Evolutionary conservation across 30 jellyfish, hydroid and myxozoan species (phyloP), one percentile per base, ranked within the genome.

Genomic region (Aurelia aurita): DNA sequence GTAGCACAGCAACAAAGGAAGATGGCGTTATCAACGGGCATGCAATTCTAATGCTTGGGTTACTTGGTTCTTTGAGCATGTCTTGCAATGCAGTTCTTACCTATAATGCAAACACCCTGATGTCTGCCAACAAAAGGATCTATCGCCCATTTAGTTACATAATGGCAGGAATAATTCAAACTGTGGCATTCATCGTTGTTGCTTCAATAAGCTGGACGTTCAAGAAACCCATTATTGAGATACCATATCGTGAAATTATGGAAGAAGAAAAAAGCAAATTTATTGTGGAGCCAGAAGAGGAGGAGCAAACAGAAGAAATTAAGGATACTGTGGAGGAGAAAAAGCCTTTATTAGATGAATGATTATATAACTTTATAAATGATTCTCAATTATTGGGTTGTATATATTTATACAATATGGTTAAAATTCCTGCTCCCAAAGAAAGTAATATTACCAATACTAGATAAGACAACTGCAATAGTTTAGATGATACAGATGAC

Each of bases 151-250:
- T 81, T 39, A 58, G 61, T 5, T 45, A 67, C 10, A 29, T 81
- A 26, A 67, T 81, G 11, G 80, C 73, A 26, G 84, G 84, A 3
- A 45, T 54, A 22, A 5, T 81, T 1, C 85, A 67, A 26, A 83
- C 70, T 53, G 28, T 81, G 75, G 91, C 91, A 14, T 81, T 81
- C 28, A 67, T 81, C 18, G 85, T 81, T n/a, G 28, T 81, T 58
- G 84, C 84, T n/a, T 67, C 91, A 53, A 68, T 81, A 25, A 81
- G 91, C 54, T 67, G 80, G 58, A 59, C 91, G 23, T 81, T 66
- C 20, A 67, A 28, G 21, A 81, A 81, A 55, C 84, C 84, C 5
- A 39, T 81, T 14, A 67, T 81, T 27, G 91, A 81, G 59, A 35
- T 81, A 79, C 72, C 77, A 39, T 39, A 39, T 39, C 51, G 9